These are phyloP conservation scores for Sterna hirundo DNA, from an alignment of 2,113 vertebrate species.

Conservation along the genomic window DNA sequence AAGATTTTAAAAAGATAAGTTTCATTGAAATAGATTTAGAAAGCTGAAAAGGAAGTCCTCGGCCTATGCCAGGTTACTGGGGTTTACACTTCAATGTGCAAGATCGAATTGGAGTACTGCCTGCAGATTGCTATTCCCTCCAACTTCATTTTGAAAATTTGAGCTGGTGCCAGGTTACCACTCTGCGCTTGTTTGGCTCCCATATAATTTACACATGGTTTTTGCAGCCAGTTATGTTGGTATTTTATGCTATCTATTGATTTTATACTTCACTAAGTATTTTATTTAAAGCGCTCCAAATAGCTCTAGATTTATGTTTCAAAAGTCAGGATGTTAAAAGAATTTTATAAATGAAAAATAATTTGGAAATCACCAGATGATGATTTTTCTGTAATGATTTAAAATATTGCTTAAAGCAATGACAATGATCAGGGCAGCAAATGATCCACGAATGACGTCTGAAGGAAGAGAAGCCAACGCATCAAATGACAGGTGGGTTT, in stretches of 20 bases:
- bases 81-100: background rate
- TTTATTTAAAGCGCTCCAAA: constrained; percentile 40
- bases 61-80: background rate
- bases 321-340: constrained; percentile 36
- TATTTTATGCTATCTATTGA: constrained; percentile 53
- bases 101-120: background rate
- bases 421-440: constrained; percentile 18
- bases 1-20: background rate
- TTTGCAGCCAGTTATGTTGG: constrained; percentile 38
- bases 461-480: constrained; percentile 3
- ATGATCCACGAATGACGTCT: background rate
- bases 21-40: background rate
- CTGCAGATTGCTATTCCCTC: background rate
- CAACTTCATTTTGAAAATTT: constrained; percentile 4
- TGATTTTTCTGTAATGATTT: constrained; percentile 49
- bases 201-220: constrained; percentile 39
- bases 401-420: constrained; percentile 9
- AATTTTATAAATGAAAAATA: constrained; percentile 63
- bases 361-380: constrained; percentile 47
- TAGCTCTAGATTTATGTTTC: constrained; percentile 39
- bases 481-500: constrained; percentile 47
- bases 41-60: background rate
- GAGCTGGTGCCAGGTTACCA: background rate
- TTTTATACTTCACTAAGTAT: constrained; percentile 44
- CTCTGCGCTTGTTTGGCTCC: constrained; percentile 46